These are phyloP conservation scores for Parasteatoda lunata DNA, from an alignment of 2,888 invertebrate genomes.

Conservation along the genomic window DNA sequence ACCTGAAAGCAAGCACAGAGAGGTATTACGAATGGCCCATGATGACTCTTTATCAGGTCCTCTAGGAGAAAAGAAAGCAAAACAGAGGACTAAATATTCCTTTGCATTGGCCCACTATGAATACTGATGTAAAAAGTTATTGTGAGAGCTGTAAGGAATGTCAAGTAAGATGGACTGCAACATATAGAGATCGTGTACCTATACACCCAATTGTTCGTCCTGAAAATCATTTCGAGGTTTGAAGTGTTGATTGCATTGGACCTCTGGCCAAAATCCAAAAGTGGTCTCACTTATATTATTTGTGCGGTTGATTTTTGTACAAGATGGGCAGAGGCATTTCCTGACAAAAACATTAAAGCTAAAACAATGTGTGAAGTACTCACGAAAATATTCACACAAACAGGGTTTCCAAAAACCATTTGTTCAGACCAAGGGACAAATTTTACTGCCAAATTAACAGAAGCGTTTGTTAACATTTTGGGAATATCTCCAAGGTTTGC, in stretches of 20 bases:
- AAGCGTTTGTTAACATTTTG: too few species aligned
- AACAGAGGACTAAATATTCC: background rate
- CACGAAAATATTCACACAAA: background rate
- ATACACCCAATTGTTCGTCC: background rate
- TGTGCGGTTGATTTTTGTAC: background rate
- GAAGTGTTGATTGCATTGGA: background rate
- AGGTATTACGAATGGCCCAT: too few species aligned
- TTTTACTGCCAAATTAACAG: conserved; percentile 5
- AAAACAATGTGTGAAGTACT: background rate
- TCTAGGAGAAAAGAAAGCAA: too few species aligned
- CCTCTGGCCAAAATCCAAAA: background rate
- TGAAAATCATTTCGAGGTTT: background rate
- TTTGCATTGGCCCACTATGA: background rate
- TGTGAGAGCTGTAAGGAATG: background rate
- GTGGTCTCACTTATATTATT: background rate
- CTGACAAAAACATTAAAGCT: background rate
- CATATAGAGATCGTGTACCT: background rate
- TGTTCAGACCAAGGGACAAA: background rate
- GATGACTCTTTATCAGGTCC: too few species aligned
- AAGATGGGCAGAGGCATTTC: background rate
- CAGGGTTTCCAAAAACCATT: background rate
- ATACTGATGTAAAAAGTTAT: background rate
- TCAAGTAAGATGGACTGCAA: background rate
- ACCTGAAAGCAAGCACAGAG: too few species aligned
- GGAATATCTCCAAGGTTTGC: conserved; percentile 7